Conservation (phyloP, 1,140 invertebrate genomes). For the Episyrphus balteatus region DNA sequence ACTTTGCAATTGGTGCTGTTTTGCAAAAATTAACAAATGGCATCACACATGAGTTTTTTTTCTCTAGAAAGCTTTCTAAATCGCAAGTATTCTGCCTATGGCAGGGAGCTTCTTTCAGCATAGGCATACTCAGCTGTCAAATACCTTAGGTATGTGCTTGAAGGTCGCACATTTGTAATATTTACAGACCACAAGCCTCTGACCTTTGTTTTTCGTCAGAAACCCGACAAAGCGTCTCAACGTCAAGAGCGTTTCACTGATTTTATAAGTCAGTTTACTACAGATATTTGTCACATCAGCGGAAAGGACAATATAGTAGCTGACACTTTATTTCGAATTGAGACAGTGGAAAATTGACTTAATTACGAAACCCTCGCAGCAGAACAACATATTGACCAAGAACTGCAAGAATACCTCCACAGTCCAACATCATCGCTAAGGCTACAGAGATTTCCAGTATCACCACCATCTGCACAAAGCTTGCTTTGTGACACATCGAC, state of each 20-base stretch:
- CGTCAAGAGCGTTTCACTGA: conserved; percentile 22
- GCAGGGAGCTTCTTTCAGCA: not conserved
- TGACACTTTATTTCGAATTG: conserved; percentile 21
- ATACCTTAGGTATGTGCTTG: conserved; percentile 22
- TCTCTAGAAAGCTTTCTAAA: conserved; percentile 12
- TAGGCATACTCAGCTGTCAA: conserved; percentile 10
- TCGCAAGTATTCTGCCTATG: conserved; percentile 1
- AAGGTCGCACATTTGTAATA: conserved; percentile 12
- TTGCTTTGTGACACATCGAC: not conserved
- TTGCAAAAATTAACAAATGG: conserved; percentile 10
- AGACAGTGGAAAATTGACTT: no score
- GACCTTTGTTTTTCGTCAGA: conserved; percentile 7
- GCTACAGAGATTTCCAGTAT: not conserved
- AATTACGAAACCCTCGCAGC: no score
- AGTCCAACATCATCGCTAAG: not conserved
- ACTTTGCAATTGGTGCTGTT: conserved; percentile 11
- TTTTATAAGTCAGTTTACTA: conserved; percentile 32
- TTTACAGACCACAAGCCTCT: conserved; percentile 15
- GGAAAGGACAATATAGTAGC: conserved; percentile 26
- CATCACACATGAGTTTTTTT: conserved; percentile 20
- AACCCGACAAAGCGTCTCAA: conserved; percentile 9
- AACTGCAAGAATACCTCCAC: not conserved
- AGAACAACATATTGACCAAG: not conserved
- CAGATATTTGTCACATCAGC: conserved; percentile 25
- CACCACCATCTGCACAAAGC: not conserved